Base-by-base conservation (phyloP, 2,888 invertebrate genomes). In the Nymphalis polychloros region DNA sequence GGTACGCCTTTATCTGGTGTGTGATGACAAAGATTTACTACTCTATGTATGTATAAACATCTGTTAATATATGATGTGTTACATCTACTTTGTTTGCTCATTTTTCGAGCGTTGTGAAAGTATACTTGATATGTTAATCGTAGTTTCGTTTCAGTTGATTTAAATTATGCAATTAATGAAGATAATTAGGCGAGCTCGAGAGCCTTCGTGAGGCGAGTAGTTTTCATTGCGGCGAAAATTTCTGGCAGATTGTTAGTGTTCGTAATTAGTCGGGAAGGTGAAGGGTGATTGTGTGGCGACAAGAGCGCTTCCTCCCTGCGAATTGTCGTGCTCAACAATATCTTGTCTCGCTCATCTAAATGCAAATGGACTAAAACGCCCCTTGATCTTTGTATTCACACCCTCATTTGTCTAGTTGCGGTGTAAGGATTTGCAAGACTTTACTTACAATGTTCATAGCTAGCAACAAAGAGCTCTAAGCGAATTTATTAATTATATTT, bases 341-440 rank as follows among this genome's bases (percentile, higher is more conserved):
- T 87, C 87, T 88, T 85, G 86, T 86, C 85, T 81, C 84, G 77
- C 83, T 85, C 83, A 88, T 89, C 85, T 88, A 89, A 85, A 91
- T 90, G 90, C 87, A 89, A 91, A 91, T 91, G 86, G 79, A 82
- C 79, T 76, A 75, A 78, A 80, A 81, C 81, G 75, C 81, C 86
- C 85, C 89, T 84, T 84, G 86, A 87, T 87, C 86, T 86, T 85
- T 77, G 84, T 84, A 76, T 82, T 79, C 82, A 80, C 82, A 81
- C 86, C 86, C 88, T 88, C 88, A 89, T 90, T 90, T 89, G 88
- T 88, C 83, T 77, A 67, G 72, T 73, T 72, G 76, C 70, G 72
- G 69, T 67, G 70, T 76, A 76, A 78, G 79, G 77, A 78, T 78
- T 78, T 77, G 73, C 69, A 71, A 72, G 84, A 81, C 23, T 82